Evolutionary conservation across 1,140 invertebrate genomes (phyloP), one percentile per base, ranked within the genome.

Genomic region (Philotrypesis tridentata): DNA sequence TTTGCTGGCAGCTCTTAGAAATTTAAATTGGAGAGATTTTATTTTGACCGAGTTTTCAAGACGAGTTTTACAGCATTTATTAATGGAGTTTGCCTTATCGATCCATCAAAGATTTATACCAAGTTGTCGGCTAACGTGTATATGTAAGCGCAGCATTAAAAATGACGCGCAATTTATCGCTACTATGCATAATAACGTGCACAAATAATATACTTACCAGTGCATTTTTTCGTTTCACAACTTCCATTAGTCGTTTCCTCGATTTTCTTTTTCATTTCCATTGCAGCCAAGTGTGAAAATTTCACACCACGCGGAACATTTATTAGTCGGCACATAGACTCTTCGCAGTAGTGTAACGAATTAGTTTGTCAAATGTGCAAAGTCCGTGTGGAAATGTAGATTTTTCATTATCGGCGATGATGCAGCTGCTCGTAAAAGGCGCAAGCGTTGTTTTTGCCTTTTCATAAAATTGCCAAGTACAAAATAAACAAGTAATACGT

Each of bases 401-500:
- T 55, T 55, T 55, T n/a, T 55, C 48, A n/a, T 55, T 55, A 55
- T 55, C 48, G 48, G 3, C 48, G 48, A 55, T 55, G 48, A 55
- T n/a, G 48, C 48, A 55, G 4, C 48, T 55, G 48, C 6, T 5
- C 7, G 48, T 55, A n/a, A 55, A n/a, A 55, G 48, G 6, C 7
- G n/a, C n/a, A n/a, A 55, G 7, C 48, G 2, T n/a, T 37, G 3
- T 37, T 37, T 37, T 9, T 37, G 3, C 11, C 55, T 43, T 79
- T 72, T 37, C 5, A 27, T 72, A 29, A 3, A 29, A 63, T 43
- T 48, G 63, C 21, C 40, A 61, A 74, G 55, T 67, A 73, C 43
- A 80, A 17, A 72, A 74, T 74, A 72, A 80, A 74, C 21, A 72
- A 72, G 55, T 72, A 70, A 71, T 29, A 73, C 25, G 12, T 17